Evolutionary conservation across 2,113 vertebrate species (phyloP).

Genomic region (Macaca nemestrina): DNA sequence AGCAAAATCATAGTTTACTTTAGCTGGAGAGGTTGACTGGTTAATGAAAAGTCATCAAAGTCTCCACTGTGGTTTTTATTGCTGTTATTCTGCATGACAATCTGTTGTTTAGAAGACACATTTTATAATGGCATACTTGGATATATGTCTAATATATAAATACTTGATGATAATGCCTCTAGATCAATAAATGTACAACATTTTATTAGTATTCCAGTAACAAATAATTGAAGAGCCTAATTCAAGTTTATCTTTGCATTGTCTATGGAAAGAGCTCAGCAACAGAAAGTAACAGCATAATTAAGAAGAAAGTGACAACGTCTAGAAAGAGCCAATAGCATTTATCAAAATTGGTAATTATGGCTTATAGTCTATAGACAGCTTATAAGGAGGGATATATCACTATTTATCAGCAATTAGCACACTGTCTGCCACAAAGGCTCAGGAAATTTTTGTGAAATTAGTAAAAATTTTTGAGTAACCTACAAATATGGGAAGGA

Average conservation of each 20-base stretch:
- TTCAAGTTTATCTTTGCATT: neutral
- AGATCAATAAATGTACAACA: slow-evolving; percentile 35
- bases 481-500: neutral
- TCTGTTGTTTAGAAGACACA: neutral
- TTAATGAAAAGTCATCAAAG: slow-evolving; percentile 63
- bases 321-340: slow-evolving; percentile 10
- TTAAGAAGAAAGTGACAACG: neutral
- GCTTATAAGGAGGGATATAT: neutral
- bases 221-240: neutral
- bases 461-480: neutral
- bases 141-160: slow-evolving; percentile 17
- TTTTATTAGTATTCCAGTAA: slow-evolving; percentile 27
- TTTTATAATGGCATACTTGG: slow-evolving; percentile 6
- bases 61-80: neutral
- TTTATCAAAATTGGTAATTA: slow-evolving; percentile 32
- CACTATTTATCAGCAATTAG: neutral
- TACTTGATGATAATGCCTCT: neutral
- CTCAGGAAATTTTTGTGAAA: neutral
- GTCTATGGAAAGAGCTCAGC: neutral
- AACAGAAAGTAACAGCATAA: slow-evolving; percentile 43
- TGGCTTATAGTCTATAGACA: neutral
- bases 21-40: neutral
- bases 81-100: neutral
- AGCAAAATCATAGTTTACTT: slow-evolving; percentile 60
- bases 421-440: neutral